A percentile compares a stretch with the other conserved stretches of the same genome.
These are phyloP conservation scores for Apaloderma vittatum DNA, from an alignment of 2,113 vertebrate genomes.

Conservation along the genomic window DNA sequence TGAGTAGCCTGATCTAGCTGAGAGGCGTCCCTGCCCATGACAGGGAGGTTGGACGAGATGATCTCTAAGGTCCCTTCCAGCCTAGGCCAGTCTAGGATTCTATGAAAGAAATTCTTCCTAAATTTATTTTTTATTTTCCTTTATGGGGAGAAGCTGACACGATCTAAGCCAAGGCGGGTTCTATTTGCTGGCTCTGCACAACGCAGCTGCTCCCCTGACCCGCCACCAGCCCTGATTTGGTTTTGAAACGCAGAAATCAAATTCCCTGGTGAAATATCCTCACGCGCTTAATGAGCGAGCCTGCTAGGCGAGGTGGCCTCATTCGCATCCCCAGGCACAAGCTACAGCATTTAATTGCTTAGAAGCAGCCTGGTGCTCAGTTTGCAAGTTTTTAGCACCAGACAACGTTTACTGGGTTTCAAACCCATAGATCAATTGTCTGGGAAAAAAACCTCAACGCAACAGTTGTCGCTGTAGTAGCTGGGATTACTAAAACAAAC, in stretches of 20 bases:
- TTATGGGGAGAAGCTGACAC: not conserved
- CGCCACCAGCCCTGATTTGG: not conserved
- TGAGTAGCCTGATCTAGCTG: too few relatives aligned
- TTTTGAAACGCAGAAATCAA: not conserved
- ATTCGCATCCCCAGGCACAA: not conserved
- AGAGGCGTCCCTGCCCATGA: too few relatives aligned
- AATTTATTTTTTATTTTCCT: not conserved
- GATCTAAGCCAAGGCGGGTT: rapidly evolving
- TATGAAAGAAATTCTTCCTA: too few relatives aligned
- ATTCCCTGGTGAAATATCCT: not conserved
- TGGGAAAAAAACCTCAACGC: not conserved
- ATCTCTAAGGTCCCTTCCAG: too few relatives aligned
- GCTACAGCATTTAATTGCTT: not conserved
- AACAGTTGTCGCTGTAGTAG: not conserved
- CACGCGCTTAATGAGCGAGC: not conserved
- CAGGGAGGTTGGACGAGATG: too few relatives aligned
- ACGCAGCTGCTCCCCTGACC: not conserved
- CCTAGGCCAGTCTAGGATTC: too few relatives aligned
- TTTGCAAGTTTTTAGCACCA: not conserved
- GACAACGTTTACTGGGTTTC: not conserved
- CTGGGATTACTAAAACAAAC: not conserved
- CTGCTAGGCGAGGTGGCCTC: not conserved
- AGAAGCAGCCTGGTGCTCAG: not conserved
- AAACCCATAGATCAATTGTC: not conserved
- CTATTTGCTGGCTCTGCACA: not conserved